These are phyloP conservation scores for Heliopora coerulea DNA, from an alignment of 92 coral and sea anemone genomes.

Conservation along the genomic window DNA sequence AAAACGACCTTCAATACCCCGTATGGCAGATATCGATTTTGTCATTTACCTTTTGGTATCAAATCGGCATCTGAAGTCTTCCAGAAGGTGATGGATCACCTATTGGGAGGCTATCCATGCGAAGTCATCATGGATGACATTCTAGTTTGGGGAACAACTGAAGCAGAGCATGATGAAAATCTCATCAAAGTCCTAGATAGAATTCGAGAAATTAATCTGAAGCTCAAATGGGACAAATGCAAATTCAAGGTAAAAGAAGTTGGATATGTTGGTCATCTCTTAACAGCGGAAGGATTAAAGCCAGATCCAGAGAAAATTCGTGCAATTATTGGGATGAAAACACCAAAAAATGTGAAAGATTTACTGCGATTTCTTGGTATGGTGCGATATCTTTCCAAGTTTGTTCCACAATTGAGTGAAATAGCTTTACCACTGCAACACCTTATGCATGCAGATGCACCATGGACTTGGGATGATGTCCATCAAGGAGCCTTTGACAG, in stretches of 20 bases:
- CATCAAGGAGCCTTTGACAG: conserved; percentile 35
- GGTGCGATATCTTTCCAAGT: conserved; percentile 41
- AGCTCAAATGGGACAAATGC: conserved; percentile 28
- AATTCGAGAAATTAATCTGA: conserved; percentile 33
- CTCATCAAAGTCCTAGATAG: conserved; percentile 38
- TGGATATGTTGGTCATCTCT: conserved; percentile 42
- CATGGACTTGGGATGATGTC: too few species aligned
- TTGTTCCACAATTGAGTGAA: conserved; percentile 40
- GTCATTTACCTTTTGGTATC: conserved; percentile 44
- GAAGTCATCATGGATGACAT: conserved; percentile 38
- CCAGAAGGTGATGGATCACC: conserved; percentile 40
- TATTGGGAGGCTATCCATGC: conserved; percentile 35
- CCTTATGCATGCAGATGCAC: conserved; percentile 29
- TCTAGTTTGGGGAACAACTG: conserved; percentile 34
- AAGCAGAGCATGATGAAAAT: conserved; percentile 35
- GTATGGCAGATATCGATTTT: conserved; percentile 32
- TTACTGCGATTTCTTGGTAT: conserved; percentile 42
- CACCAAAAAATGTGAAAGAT: conserved; percentile 23
- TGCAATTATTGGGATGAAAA: conserved; percentile 36
- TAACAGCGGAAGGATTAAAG: conserved; percentile 21
- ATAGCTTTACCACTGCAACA: conserved; percentile 37
- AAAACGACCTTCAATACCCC: conserved; percentile 34
- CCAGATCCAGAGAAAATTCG: conserved; percentile 38
- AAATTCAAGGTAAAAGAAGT: conserved; percentile 34
- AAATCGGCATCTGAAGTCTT: conserved; percentile 36